A percentile compares a stretch with the other conserved stretches of the same genome.
Conservation (phyloP, 2,113 vertebrate species). For the Heterochromis multidens region DNA sequence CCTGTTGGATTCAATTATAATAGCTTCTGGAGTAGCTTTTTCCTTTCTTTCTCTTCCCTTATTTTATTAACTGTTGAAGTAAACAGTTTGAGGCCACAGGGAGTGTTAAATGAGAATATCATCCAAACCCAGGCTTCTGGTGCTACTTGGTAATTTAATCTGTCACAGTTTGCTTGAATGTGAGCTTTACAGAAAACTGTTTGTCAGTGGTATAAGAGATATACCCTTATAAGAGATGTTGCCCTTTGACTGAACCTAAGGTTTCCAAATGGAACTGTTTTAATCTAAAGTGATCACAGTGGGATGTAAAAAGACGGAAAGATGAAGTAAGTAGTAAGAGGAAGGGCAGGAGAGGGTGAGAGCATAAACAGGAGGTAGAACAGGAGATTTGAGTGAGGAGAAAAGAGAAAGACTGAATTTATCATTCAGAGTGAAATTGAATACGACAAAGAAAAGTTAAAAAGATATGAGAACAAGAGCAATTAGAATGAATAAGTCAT, state of each 20-base stretch:
- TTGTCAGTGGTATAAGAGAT: background rate
- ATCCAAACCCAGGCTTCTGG: background rate
- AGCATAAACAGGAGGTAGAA: background rate
- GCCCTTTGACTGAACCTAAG: background rate
- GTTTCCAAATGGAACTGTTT: background rate
- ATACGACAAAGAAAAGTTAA: constrained; percentile 22
- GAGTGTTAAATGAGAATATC: background rate
- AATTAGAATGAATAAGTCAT: constrained; percentile 46
- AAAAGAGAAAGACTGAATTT: background rate
- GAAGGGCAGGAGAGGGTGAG: background rate
- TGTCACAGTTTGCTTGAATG: background rate
- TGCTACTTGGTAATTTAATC: background rate
- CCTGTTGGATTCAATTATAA: background rate
- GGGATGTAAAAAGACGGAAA: background rate
- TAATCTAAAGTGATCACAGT: background rate
- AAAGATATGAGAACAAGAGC: constrained; percentile 26
- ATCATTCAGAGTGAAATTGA: background rate
- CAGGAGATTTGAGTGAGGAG: background rate
- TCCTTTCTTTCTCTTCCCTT: background rate
- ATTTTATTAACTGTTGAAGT: background rate
- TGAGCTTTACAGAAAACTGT: background rate
- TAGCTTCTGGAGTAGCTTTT: background rate
- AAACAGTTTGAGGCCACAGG: background rate
- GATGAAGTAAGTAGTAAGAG: background rate
- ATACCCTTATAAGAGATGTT: no score